phyloP scores from a whole-genome alignment of 1,140 invertebrate genomes.

The Papilio polyxenes region DNA sequence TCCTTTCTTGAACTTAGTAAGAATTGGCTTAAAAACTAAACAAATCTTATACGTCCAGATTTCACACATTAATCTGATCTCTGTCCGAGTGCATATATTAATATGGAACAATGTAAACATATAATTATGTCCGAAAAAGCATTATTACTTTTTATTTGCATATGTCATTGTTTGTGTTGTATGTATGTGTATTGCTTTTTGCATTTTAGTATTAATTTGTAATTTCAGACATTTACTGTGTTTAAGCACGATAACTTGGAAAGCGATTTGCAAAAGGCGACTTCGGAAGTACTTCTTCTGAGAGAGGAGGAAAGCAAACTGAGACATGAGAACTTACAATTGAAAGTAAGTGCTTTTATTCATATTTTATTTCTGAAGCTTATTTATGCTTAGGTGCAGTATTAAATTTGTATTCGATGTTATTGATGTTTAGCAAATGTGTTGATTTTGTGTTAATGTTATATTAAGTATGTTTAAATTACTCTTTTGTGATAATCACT shows the following conservation, averaged over 20 bases:
- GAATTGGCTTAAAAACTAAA: too few relatives aligned
- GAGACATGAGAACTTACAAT: conserved; percentile 89
- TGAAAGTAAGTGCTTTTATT: conserved; percentile 83
- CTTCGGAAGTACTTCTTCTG: conserved; percentile 87
- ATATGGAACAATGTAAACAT: background rate
- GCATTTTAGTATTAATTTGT: conserved; percentile 52
- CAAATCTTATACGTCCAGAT: too few relatives aligned
- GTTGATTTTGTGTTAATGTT: background rate
- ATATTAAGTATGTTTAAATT: background rate
- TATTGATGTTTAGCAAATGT: background rate
- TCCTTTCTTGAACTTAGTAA: too few relatives aligned
- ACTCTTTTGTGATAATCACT: too few relatives aligned
- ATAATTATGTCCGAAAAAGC: background rate
- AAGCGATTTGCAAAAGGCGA: conserved; percentile 84
- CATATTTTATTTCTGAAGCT: background rate
- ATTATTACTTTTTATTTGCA: conserved; percentile 50
- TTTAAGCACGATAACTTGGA: conserved; percentile 71
- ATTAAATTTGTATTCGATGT: background rate
- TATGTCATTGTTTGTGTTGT: conserved; percentile 41
- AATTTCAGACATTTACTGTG: conserved; percentile 57
- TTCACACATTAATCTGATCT: background rate
- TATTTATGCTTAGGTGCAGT: background rate
- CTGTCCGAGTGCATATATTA: background rate
- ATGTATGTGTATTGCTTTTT: conserved; percentile 44
- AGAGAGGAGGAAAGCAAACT: conserved; percentile 88